Conservation (phyloP, 2,797 vertebrate species). For the Syngnathus rostellatus region DNA sequence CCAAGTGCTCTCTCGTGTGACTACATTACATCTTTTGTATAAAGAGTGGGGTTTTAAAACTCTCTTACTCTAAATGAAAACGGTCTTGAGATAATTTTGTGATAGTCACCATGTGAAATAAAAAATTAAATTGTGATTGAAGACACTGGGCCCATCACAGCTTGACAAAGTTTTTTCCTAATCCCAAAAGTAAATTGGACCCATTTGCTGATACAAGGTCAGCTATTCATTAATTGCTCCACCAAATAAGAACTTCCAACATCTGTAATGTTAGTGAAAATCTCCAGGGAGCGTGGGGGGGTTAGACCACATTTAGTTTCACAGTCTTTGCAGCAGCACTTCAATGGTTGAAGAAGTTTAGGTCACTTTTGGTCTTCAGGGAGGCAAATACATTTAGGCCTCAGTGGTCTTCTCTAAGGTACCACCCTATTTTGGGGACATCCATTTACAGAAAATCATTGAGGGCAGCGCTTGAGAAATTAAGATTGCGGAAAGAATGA, state of each 20-base stretch:
- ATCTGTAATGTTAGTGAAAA: slow-evolving; percentile 8
- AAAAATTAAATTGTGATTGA: background rate
- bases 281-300: slow-evolving; percentile 11
- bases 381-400: slow-evolving; percentile 32
- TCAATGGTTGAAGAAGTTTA: slow-evolving; percentile 16
- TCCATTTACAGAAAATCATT: slow-evolving; percentile 54
- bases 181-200: slow-evolving; percentile 44
- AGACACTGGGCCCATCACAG: slow-evolving; percentile 24
- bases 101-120: background rate
- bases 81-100: background rate
- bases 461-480: slow-evolving; percentile 45
- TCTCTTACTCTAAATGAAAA: background rate
- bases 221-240: slow-evolving; percentile 44
- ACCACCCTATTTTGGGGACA: slow-evolving; percentile 23
- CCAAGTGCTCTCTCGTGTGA: background rate
- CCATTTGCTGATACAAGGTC: slow-evolving; percentile 42
- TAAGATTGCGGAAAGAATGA: slow-evolving; percentile 8
- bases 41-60: background rate
- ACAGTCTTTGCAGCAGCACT: slow-evolving; percentile 16
- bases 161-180: slow-evolving; percentile 32
- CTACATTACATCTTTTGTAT: background rate
- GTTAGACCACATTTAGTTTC: slow-evolving; percentile 31
- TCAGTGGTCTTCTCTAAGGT: slow-evolving; percentile 22
- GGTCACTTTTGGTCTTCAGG: slow-evolving; percentile 23
- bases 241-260: slow-evolving; percentile 32